Evolutionary conservation across 2,113 vertebrate genomes (phyloP), one percentile per base, ranked within the genome.

Genomic region (Tenrec ecaudatus): DNA sequence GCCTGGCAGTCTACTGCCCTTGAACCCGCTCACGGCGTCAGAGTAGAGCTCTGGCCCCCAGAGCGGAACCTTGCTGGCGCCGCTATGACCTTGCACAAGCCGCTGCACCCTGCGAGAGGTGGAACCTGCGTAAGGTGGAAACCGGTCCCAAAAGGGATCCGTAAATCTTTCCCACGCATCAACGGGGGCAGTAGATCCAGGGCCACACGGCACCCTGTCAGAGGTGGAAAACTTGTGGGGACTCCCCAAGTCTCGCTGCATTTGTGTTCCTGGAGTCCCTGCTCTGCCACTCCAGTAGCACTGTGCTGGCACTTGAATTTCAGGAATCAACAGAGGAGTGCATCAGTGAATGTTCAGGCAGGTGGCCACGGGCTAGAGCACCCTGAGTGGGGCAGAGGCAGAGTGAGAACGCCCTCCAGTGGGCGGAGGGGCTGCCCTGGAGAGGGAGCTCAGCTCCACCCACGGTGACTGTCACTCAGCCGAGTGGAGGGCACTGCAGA

Each of bases 321-420:
- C 79, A 58, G 77, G 79, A 78, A 20, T 57, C 91, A 88, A 86
- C 7, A 86, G 93, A 69, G 38, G 78, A 94, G 76, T 58, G 57
- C 69, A 31, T 53, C 58, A 88, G 60, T 27, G 82, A 47, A 68
- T 4, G 33, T 64, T 23, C 14, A 78, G 75, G 77, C 93, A 94
- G 81, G 81, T 17, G n/a, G 29, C 66, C 87, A n/a, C n/a, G 66
- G 84, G 68, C 62, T 23, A 87, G 78, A n/a, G 14, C 31, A 68
- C 31, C 73, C 77, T 81, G 89, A 47, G 40, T 40, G 40, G 40
- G 40, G 47, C 47, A 53, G 47, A 31, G 7, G 1, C 0, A 16
- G 22, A 27, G 0, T 2, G 25, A n/a, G 64, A 88, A 68, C 17
- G 64, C 29, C 1, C 27, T 22, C 38, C 29, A 3, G 33, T 53